Evolutionary conservation across 2,797 vertebrate species (phyloP), one percentile per base, ranked within the genome.

Genomic region (Gorsachius magnificus): DNA sequence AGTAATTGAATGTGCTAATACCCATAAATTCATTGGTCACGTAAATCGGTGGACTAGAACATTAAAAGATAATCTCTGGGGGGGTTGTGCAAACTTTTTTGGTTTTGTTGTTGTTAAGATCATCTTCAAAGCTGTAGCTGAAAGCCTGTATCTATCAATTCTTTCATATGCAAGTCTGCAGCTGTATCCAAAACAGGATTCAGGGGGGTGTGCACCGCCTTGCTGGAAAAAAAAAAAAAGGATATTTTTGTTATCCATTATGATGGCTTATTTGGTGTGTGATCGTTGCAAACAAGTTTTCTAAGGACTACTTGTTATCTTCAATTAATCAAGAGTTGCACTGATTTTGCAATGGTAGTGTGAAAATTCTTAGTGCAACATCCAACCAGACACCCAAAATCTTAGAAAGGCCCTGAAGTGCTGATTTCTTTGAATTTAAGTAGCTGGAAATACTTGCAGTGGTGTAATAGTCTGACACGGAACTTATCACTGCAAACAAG

Each of bases 61-160:
- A 56, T 63, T 79, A 83, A 94, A 92, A 95, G 63, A 90, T 88
- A 91, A 65, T 95, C 58, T 90, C 29, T 54, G 21, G 43, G 31
- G 38, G 29, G 24, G 58, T 85, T 80, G 35, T 85, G 54, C 56
- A 77, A 80, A 77, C n/a, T 12, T 58, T 74, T 90, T 70, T 43
- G n/a, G 48, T 35, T 90, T 77, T 82, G 31, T 60, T 86, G 53
- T 79, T 92, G 76, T 61, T 90, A 81, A 57, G 60, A 69, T 83
- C 51, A 72, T 90, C 46, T 86, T 63, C 4, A 13, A 41, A 88
- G 41, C 54, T 81, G 5, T 19, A 69, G 77, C 54, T 88, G 80
- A 90, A 92, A 88, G 46, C 33, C 33, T 46, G 12, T 57, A 60
- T 33, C 83, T 81, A 65, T 26, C 33, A n/a, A 19, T 88, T 61